phyloP scores from a whole-genome alignment of 2,113 vertebrate genomes.

The Eclectus roratus region DNA sequence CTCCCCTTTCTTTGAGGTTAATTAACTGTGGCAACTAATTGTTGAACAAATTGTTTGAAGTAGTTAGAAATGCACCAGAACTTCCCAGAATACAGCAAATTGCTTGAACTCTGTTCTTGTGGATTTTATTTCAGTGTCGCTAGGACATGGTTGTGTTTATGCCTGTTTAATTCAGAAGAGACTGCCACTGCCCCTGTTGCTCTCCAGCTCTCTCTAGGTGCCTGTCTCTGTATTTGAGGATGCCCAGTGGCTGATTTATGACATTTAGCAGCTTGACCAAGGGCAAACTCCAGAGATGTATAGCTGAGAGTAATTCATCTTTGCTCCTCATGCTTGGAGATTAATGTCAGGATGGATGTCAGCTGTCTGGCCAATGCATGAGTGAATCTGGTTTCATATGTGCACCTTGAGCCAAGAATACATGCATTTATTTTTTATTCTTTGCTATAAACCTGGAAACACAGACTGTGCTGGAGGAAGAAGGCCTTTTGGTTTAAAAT shows the following conservation, averaged over 20 bases:
- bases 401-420: neutral
- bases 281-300: neutral
- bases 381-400: neutral
- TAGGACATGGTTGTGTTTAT: neutral
- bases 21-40: neutral
- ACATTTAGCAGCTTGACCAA: neutral
- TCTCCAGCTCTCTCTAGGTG: neutral
- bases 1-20: neutral
- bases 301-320: neutral
- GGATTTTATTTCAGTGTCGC: neutral
- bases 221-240: neutral
- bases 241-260: neutral
- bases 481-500: neutral
- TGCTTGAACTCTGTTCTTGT: neutral
- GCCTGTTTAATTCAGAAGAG: neutral
- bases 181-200: neutral
- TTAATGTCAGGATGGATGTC: neutral
- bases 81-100: neutral
- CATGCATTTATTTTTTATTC: neutral
- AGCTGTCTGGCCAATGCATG: neutral
- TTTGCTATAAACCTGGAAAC: neutral
- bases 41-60: neutral
- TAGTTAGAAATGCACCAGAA: neutral
- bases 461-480: neutral
- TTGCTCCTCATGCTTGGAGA: neutral